Base-by-base conservation (phyloP, 2,797 vertebrate genomes). In the Schizopygopsis pylzovi region DNA sequence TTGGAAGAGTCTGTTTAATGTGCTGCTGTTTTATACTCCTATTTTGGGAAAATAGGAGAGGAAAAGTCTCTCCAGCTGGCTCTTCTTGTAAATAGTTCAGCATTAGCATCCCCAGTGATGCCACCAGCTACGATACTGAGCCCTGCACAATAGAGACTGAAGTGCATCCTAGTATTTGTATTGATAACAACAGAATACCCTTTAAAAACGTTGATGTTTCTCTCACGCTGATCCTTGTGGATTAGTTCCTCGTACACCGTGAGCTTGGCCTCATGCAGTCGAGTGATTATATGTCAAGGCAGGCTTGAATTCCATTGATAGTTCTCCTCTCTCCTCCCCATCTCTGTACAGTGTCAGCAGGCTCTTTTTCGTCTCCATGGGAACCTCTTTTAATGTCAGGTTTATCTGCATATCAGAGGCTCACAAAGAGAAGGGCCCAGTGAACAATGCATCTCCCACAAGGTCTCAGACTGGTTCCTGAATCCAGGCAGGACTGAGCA, bases 381-480 rank as follows among this genome's bases (percentile, higher is more conserved):
- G 93, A 95, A 96, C 94, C 92, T 90, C 91, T 92, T 93, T 94
- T 95, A 96, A 95, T 95, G 95, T 95, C 95, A 94, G 78, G 92
- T 91, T 92, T 93, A 95, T 95, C 95, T 96, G 93, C 94, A 95
- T 95, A 94, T 96, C 94, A 93, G 93, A 94, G 93, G 89, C 82
- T 89, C 91, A 93, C 92, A 94, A 93, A 95, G 94, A 89, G 83
- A 88, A 68, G 89, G 11, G 85, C 54, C 84, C 39, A 5, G 65
- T 88, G 91, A 92, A 95, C 94, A 95, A 94, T 94, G 87, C 83
- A 63, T 87, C 92, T 92, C 92, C 93, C 91, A 91, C 91, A 89
- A 93, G 91, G 91, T 92, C 92, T 89, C 92, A 92, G 90, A 68
- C 81, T 39, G 76, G 79, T 73, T 86, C 78, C 59, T 4, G 71